A percentile compares a stretch with the other conserved stretches of the same genome.
phyloP scores from a whole-genome alignment of 2,888 invertebrate species.

The Drosophila rellima region DNA sequence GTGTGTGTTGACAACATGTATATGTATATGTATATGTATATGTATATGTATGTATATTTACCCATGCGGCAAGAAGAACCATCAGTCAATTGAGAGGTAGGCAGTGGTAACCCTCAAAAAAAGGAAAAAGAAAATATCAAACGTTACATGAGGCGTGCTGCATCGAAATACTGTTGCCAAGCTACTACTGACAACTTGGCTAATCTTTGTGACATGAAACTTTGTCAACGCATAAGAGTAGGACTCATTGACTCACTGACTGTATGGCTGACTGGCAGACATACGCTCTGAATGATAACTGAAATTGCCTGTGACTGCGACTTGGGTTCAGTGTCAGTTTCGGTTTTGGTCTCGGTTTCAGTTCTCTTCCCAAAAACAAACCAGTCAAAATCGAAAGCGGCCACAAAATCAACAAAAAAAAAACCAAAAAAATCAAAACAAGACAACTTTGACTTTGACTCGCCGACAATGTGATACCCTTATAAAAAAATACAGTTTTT shows the following conservation, averaged over 20 bases:
- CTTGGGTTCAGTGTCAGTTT: conserved; percentile 40
- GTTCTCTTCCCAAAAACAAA: not conserved
- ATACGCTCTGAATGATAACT: conserved; percentile 44
- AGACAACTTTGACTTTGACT: not conserved
- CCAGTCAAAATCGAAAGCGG: conserved; percentile 5
- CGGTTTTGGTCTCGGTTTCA: conserved; percentile 31
- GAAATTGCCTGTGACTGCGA: conserved; percentile 46
- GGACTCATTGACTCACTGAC: conserved; percentile 26
- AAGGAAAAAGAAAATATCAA: conserved; percentile 10
- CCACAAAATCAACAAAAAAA: not conserved
- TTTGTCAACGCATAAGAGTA: conserved; percentile 40
- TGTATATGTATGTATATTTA: conserved; percentile 32
- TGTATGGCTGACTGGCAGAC: conserved; percentile 9
- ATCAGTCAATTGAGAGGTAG: conserved; percentile 38
- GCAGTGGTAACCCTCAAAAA: not conserved
- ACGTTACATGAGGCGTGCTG: conserved; percentile 33
- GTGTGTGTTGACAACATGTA: too few species aligned
- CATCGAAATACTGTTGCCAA: conserved; percentile 35
- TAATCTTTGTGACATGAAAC: conserved; percentile 65
- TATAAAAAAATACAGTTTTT: not conserved
- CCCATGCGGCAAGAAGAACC: conserved; percentile 24
- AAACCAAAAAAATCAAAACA: not conserved
- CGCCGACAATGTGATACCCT: not conserved
- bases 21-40: conserved; percentile 6
- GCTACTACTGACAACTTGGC: conserved; percentile 57